phyloP scores from a whole-genome alignment of 2,113 vertebrate genomes.

The Paralichthys olivaceus region DNA sequence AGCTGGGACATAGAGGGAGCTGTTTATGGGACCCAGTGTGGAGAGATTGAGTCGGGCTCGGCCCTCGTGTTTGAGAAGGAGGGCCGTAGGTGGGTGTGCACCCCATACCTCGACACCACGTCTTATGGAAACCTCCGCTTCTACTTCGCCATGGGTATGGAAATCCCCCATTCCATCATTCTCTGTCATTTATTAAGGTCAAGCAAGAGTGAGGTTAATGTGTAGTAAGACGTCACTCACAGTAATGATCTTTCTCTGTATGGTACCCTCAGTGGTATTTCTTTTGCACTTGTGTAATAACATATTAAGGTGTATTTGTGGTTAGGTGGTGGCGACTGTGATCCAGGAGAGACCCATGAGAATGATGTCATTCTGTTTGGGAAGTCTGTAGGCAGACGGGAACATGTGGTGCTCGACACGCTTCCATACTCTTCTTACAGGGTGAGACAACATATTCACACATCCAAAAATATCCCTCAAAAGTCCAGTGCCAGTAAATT shows the following conservation, averaged over 20 bases:
- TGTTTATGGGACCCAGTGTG: constrained; percentile 89
- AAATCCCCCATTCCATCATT: not conserved
- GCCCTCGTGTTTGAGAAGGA: constrained; percentile 91
- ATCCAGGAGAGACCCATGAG: constrained; percentile 93
- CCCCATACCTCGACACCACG: constrained; percentile 93
- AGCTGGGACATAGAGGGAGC: constrained; percentile 95
- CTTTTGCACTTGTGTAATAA: not conserved
- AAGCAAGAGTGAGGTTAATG: not conserved
- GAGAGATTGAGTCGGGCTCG: constrained; percentile 91
- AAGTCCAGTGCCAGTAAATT: not conserved
- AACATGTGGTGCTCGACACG: constrained; percentile 87
- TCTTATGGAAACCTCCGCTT: constrained; percentile 95
- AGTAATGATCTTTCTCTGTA: not conserved
- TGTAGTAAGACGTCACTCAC: not conserved
- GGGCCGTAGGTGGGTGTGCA: constrained; percentile 92
- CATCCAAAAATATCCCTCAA: not conserved
- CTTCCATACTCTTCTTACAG: constrained; percentile 93
- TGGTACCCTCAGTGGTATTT: not conserved
- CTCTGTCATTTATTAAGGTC: not conserved
- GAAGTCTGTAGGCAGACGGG: constrained; percentile 88
- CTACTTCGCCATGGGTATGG: constrained; percentile 93
- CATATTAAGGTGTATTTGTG: constrained; percentile 11
- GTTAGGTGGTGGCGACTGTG: constrained; percentile 89
- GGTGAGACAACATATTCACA: constrained; percentile 77
- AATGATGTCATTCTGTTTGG: constrained; percentile 91